phyloP scores from a whole-genome alignment of 2,797 vertebrate genomes.

The Scarus forsteni region DNA sequence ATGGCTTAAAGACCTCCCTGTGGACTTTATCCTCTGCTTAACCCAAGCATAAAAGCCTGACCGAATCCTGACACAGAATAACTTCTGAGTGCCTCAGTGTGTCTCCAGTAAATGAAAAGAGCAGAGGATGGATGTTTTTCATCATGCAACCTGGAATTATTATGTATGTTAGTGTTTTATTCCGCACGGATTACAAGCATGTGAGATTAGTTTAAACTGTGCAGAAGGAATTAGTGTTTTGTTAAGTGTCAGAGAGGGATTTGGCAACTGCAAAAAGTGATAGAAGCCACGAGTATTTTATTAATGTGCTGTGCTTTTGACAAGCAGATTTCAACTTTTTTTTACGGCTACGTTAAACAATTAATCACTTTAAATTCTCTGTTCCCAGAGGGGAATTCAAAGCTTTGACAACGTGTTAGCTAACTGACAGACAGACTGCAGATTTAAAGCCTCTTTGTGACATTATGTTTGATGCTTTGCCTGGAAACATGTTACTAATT shows the following conservation, averaged over 20 bases:
- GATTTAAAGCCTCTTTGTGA: conserved; percentile 15
- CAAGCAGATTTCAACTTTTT: background rate
- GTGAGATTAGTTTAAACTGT: conserved; percentile 54
- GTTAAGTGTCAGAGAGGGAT: conserved; percentile 49
- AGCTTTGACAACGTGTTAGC: background rate
- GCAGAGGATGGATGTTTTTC: conserved; percentile 37
- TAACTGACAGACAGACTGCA: background rate
- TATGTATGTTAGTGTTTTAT: conserved; percentile 39
- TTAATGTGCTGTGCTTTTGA: background rate
- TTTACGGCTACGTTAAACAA: too few relatives aligned
- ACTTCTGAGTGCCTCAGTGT: conserved; percentile 11
- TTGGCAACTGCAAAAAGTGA: conserved; percentile 18
- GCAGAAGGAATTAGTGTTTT: conserved; percentile 37
- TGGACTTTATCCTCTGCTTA: conserved; percentile 14
- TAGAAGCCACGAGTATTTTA: background rate
- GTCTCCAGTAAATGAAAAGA: conserved; percentile 25
- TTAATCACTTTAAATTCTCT: too few relatives aligned
- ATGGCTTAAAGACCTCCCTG: conserved; percentile 14
- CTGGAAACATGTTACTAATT: conserved; percentile 30
- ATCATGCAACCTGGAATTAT: conserved; percentile 57
- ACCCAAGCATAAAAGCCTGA: conserved; percentile 3
- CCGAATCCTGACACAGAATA: conserved; percentile 3
- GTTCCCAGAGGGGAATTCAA: too few relatives aligned
- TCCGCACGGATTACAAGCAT: conserved; percentile 55
- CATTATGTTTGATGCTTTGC: conserved; percentile 20